Evolutionary conservation across 2,797 vertebrate genomes (phyloP).

Genomic region (Oryzias sinensis): DNA sequence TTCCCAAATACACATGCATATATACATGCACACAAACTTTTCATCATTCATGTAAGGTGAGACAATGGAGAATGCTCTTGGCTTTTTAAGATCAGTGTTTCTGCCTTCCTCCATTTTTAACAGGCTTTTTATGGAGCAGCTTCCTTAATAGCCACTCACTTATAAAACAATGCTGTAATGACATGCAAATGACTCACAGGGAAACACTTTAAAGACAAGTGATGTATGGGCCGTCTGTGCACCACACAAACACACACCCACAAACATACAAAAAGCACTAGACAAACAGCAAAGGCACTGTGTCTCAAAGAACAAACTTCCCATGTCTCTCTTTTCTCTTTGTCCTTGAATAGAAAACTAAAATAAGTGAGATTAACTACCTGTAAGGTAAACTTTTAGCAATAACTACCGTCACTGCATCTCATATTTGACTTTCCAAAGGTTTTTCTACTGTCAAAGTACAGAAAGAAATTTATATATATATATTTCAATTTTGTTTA

Average conservation of each 20-base stretch:
- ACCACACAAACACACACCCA: constrained; percentile 49
- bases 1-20: neutral
- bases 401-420: no score
- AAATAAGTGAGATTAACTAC: constrained; percentile 34
- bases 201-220: constrained; percentile 78
- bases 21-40: constrained; percentile 30
- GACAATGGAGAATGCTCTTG: constrained; percentile 65
- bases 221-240: constrained; percentile 76
- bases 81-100: constrained; percentile 74
- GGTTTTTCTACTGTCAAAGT: constrained; percentile 9
- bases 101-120: constrained; percentile 74
- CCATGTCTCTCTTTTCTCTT: constrained; percentile 15
- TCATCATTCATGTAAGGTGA: constrained; percentile 60
- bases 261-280: constrained; percentile 33
- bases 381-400: neutral
- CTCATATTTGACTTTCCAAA: constrained; percentile 22
- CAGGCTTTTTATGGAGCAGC: constrained; percentile 76
- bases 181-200: constrained; percentile 79
- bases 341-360: constrained; percentile 10
- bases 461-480: constrained; percentile 30
- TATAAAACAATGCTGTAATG: constrained; percentile 81
- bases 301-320: constrained; percentile 12
- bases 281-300: constrained; percentile 40
- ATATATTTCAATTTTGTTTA: no score
- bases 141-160: constrained; percentile 78